Evolutionary conservation across 1,140 invertebrate species (phyloP).

Genomic region (Chironomus tepperi): DNA sequence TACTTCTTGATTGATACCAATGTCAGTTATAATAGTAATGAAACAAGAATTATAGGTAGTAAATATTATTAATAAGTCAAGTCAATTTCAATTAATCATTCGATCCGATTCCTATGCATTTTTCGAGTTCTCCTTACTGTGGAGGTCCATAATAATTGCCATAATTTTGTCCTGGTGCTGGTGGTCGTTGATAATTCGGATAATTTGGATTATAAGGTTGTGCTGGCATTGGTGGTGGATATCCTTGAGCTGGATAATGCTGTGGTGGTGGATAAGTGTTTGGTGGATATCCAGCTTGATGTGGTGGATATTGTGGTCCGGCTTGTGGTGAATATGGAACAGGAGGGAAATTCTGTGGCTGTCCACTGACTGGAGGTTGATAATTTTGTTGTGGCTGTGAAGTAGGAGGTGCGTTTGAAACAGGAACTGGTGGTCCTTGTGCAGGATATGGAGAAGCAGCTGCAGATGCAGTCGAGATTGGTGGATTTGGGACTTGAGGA

Average conservation of each 20-base stretch:
- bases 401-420: background rate
- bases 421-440: conserved; percentile 26
- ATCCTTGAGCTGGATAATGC: conserved; percentile 34
- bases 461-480: background rate
- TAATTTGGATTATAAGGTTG: conserved; percentile 11
- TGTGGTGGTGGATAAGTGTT: background rate
- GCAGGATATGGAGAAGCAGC: background rate
- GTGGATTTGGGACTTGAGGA: conserved; percentile 28
- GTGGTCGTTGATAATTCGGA: background rate
- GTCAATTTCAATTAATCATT: too few species aligned
- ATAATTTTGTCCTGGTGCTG: background rate
- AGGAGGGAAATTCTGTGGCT: background rate
- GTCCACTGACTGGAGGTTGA: background rate
- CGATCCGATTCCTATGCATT: background rate
- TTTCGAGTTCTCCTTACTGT: background rate
- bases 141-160: background rate
- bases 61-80: too few species aligned
- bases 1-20: too few species aligned
- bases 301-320: conserved; percentile 28
- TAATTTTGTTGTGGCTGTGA: background rate
- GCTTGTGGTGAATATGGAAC: background rate
- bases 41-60: too few species aligned
- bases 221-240: conserved; percentile 29
- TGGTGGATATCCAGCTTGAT: conserved; percentile 32
- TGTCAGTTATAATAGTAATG: too few species aligned